Evolutionary conservation across 2,113 vertebrate species (phyloP).

Genomic region (Hymenochirus boettgeri): DNA sequence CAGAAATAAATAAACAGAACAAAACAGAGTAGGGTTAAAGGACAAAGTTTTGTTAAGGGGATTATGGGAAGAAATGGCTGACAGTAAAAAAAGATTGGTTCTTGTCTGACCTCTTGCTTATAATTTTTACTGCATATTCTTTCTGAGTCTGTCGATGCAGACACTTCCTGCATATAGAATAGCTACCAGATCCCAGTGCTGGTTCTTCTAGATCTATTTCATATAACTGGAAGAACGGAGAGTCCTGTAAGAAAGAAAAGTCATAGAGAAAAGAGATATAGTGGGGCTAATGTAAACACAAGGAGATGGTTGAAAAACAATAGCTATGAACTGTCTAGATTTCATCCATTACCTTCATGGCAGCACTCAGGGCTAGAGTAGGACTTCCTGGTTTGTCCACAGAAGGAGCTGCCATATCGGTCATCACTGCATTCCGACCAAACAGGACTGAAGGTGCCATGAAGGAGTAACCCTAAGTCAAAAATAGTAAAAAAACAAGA

Average conservation of each 20-base stretch:
- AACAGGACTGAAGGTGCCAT: conserved; percentile 87
- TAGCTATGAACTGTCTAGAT: background rate
- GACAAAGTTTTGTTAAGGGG: too few relatives aligned
- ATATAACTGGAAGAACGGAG: conserved; percentile 84
- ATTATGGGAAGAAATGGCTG: too few relatives aligned
- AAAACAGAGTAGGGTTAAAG: too few relatives aligned
- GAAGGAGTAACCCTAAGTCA: conserved; percentile 81
- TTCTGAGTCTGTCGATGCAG: conserved; percentile 73
- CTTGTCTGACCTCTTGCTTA: conserved; percentile 81
- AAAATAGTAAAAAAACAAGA: background rate
- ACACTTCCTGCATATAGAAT: conserved; percentile 84
- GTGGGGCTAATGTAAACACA: background rate
- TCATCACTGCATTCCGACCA: conserved; percentile 81
- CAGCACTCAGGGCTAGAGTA: conserved; percentile 78
- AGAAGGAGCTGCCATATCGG: conserved; percentile 65
- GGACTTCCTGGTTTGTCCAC: conserved; percentile 72
- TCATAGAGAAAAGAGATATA: too few relatives aligned
- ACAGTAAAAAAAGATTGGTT: too few relatives aligned
- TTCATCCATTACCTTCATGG: conserved; percentile 71
- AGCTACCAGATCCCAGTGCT: conserved; percentile 79
- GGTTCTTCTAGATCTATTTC: conserved; percentile 77
- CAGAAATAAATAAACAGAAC: too few relatives aligned
- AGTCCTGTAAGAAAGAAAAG: conserved; percentile 63
- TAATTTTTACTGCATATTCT: conserved; percentile 85
- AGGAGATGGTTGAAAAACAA: background rate